Evolutionary conservation across 2,797 vertebrate species (phyloP), one percentile per base, ranked within the genome.

Genomic region (Antrozous pallidus): DNA sequence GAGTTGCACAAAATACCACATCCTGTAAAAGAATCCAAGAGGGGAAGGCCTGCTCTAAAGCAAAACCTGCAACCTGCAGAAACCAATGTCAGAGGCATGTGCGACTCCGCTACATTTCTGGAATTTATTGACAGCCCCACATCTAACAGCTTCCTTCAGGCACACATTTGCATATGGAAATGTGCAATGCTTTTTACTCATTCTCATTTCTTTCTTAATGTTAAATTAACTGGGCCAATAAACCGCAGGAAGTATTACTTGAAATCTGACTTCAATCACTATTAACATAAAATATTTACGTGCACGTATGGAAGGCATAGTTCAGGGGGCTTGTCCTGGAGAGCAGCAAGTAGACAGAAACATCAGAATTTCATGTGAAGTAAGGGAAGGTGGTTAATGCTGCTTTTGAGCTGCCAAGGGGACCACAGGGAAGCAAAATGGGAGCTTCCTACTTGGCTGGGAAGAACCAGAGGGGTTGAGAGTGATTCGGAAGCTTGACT

Each of bases 141-240:
- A 61, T 95, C 90, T 96, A 95, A 96, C 38, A 71, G 93, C 90
- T 94, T 96, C 96, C 94, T 96, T 84, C 74, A 90, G 95, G 96
- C 96, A 73, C 63, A 90, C 73, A 95, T 97, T 97, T 97, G 94
- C 96, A 96, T 97, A 96, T 96, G 92, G 93, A 96, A 97, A 97
- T 96, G 70, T 31, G 81, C 81, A 87, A 88, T 81, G 84, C 61
- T 88, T 96, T 95, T 94, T 93, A 94, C 96, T 94, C 96, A 92
- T 96, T 90, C 96, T 84, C 14, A 0, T 94, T 97, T 95, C 93
- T 95, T 92, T 95, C 96, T 96, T 95, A 96, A 96, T 93, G 95
- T 90, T 97, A 97, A 96, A 97, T 97, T 97, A 97, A 97, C 97
- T 96, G 95, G 95, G 95, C 84, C 97, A 97, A 97, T 97, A 97